Percentiles rank a stretch among this genome's conserved stretches.
Evolutionary conservation across 1,140 invertebrate species (phyloP).

Genomic region (Proctacanthus coquilletti): DNA sequence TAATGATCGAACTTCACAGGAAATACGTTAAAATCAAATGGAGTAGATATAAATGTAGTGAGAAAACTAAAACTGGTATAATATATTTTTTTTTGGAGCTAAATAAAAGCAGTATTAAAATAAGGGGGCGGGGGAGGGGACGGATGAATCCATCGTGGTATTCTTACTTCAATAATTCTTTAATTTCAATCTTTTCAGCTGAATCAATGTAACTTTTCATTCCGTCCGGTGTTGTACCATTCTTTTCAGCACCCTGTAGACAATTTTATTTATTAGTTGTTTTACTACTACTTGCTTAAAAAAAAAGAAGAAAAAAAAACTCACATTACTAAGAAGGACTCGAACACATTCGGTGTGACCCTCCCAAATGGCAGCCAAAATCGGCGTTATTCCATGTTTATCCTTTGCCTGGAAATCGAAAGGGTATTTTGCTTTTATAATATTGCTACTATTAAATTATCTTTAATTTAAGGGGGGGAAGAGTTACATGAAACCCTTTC

Average conservation of each 20-base stretch:
- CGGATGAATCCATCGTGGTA: no score
- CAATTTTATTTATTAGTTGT: slow-evolving; percentile 6
- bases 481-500: no score
- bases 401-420: slow-evolving; percentile 52
- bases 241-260: slow-evolving; percentile 64
- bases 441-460: slow-evolving; percentile 4
- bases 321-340: slow-evolving; percentile 68
- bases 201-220: slow-evolving; percentile 70
- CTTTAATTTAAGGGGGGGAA: no score
- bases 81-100: no score
- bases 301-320: slow-evolving; percentile 9
- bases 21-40: no score
- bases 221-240: slow-evolving; percentile 73
- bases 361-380: slow-evolving; percentile 91
- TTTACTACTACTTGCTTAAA: background rate
- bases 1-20: no score
- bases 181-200: slow-evolving; percentile 86
- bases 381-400: slow-evolving; percentile 84
- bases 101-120: no score
- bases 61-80: no score
- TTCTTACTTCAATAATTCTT: slow-evolving; percentile 41
- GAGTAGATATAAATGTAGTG: no score
- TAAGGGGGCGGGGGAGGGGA: no score
- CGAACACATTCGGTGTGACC: slow-evolving; percentile 84
- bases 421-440: background rate